Evolutionary conservation across 2,113 vertebrate genomes (phyloP), one percentile per base, ranked within the genome.

Genomic region (Synodontis membranacea): DNA sequence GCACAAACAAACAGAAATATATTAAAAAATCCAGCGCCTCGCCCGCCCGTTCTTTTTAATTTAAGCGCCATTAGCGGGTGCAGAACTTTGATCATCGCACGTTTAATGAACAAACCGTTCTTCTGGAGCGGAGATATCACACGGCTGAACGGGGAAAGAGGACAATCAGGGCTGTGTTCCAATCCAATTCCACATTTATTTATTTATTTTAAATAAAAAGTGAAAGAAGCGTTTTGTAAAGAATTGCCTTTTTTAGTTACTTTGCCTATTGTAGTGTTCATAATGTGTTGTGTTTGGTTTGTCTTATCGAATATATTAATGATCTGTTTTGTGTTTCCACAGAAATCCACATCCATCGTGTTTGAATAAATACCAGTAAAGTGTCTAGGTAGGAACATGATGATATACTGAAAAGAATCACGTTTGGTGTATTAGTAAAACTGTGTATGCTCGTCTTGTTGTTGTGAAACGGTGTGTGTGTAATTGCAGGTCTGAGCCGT

Each of bases 21-120:
- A 78, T 50, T 31, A 76, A 17, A 66, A 37, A 64, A 37, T n/a
- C 17, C n/a, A 66, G 28, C 17, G 56, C 56, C 74, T 50, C 52
- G 48, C 28, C n/a, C 9, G n/a, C 14, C n/a, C 37, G 21, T 37
- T 74, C 2, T 0, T 34, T 23, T 48, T 86, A 50, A 79, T 52
- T 68, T 39, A 2, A 66, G 37, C 46, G 8, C 21, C 84, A 80
- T 64, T 52, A 80, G 34, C 8, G 34, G 21, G 60, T 50, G 75
- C 28, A n/a, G 48, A 48, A 34, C 58, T 86, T 86, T 86, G 75
- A 80, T 86, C 76, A 66, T 42, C 84, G 56, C 14, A 7, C n/a
- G 23, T 48, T 28, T 48, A 78, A 85, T 66, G 58, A 64, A 64
- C 56, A 39, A 10, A 37, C 42, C 28, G 34, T 9, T 39, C 23